A percentile compares a stretch with the other conserved stretches of the same genome.
Conservation (phyloP, 2,888 invertebrate genomes). For the Eumacrocentrus americanus region DNA sequence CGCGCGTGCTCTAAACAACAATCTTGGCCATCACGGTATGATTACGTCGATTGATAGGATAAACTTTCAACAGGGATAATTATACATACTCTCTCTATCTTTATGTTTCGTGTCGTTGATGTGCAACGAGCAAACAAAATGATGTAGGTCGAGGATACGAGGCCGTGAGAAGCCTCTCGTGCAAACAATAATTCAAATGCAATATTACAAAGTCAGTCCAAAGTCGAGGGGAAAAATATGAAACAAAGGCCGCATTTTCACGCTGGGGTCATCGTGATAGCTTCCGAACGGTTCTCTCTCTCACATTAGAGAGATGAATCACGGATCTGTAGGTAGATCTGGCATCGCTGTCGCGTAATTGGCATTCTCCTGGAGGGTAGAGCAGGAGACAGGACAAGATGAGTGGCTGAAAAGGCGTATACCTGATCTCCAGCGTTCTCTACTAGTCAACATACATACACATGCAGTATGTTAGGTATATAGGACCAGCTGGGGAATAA, state of each 20-base stretch:
- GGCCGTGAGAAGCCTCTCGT: neutral
- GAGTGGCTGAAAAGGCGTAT: neutral
- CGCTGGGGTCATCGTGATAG: neutral
- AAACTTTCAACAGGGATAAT: neutral
- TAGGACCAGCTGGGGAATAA: neutral
- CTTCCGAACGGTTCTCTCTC: neutral
- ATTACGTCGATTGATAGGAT: neutral
- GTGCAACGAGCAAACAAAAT: slow-evolving; percentile 6
- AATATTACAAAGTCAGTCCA: too few species aligned
- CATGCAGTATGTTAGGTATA: too few species aligned
- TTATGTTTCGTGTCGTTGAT: neutral
- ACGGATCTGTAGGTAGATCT: slow-evolving; percentile 37
- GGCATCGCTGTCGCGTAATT: slow-evolving; percentile 44
- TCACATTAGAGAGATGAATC: slow-evolving; percentile 31
- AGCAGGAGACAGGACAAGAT: slow-evolving; percentile 23
- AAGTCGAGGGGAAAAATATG: neutral
- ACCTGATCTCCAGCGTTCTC: slow-evolving; percentile 4
- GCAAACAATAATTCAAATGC: neutral
- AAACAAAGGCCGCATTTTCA: neutral
- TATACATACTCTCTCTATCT: neutral
- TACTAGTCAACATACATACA: neutral
- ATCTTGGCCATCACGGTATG: slow-evolving; percentile 2
- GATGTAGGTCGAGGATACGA: slow-evolving; percentile 12
- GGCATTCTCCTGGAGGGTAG: slow-evolving; percentile 42
- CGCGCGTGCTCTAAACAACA: slow-evolving; percentile 1